Percentiles rank a stretch among this genome's conserved stretches.
Evolutionary conservation across 2,797 vertebrate genomes (phyloP).

Genomic region (Pantherophis alleghaniensis): DNA sequence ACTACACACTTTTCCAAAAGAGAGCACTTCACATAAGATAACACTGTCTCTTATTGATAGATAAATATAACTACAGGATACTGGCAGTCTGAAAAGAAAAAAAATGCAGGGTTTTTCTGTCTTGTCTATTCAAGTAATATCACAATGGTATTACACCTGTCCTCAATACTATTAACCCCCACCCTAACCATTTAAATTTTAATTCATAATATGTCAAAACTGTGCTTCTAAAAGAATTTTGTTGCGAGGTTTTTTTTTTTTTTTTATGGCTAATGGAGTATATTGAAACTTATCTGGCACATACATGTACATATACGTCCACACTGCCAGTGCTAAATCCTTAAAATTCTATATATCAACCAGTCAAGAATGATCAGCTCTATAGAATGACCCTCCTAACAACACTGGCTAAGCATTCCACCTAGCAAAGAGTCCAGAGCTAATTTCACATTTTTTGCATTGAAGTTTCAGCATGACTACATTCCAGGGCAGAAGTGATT

Average conservation of each 20-base stretch:
- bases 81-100: neutral
- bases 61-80: neutral
- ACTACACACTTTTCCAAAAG: neutral
- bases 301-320: neutral
- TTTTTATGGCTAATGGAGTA: constrained; percentile 56
- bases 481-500: constrained; percentile 40
- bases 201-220: constrained; percentile 18
- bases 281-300: constrained; percentile 56
- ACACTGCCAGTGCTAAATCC: constrained; percentile 47
- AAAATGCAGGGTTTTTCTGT: neutral
- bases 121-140: neutral
- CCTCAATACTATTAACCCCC: neutral
- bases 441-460: constrained; percentile 34
- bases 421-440: constrained; percentile 38
- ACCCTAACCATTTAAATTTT: neutral
- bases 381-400: constrained; percentile 34
- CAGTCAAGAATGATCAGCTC: constrained; percentile 42
- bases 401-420: constrained; percentile 51
- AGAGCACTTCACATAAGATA: neutral
- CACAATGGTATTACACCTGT: neutral
- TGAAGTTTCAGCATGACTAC: constrained; percentile 46
- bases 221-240: constrained; percentile 46
- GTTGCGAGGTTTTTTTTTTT: constrained; percentile 37
- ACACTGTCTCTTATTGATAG: neutral
- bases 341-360: constrained; percentile 35